phyloP scores from a whole-genome alignment of 2,113 vertebrate genomes.

The Poeciliopsis turrubarensis region DNA sequence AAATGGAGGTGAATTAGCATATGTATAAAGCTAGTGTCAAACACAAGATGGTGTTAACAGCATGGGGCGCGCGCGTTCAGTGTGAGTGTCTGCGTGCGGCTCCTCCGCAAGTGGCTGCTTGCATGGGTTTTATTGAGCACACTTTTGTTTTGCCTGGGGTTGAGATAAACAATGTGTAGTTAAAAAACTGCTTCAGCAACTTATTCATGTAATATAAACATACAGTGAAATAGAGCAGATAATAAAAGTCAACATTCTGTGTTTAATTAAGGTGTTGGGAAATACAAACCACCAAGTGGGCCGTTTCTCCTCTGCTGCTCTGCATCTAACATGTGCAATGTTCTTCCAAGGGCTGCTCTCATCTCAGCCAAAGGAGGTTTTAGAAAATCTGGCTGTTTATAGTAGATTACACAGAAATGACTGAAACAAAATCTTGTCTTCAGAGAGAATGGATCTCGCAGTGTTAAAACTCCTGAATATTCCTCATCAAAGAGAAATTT shows the following conservation, averaged over 20 bases:
- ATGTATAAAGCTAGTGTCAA: slow-evolving; percentile 70
- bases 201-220: slow-evolving; percentile 3
- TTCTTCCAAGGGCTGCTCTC: background rate
- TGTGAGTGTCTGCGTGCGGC: slow-evolving; percentile 34
- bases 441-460: background rate
- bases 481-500: background rate
- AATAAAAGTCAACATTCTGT: background rate
- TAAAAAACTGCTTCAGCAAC: slow-evolving; percentile 16
- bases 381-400: background rate
- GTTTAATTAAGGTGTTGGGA: background rate
- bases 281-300: background rate
- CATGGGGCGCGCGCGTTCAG: slow-evolving; percentile 55
- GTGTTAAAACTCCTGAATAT: background rate
- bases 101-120: slow-evolving; percentile 15
- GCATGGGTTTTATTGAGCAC: slow-evolving; percentile 29
- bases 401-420: background rate
- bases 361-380: background rate
- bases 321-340: background rate
- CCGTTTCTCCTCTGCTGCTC: background rate
- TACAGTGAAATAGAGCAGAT: background rate
- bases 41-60: slow-evolving; percentile 74
- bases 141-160: slow-evolving; percentile 18
- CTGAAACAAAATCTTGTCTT: background rate
- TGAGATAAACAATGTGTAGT: slow-evolving; percentile 26
- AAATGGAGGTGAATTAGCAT: slow-evolving; percentile 74